Percentiles rank a stretch among this genome's conserved stretches.
These are phyloP conservation scores for Thelaira solivaga DNA, from an alignment of 2,888 invertebrate genomes.

Conservation along the genomic window DNA sequence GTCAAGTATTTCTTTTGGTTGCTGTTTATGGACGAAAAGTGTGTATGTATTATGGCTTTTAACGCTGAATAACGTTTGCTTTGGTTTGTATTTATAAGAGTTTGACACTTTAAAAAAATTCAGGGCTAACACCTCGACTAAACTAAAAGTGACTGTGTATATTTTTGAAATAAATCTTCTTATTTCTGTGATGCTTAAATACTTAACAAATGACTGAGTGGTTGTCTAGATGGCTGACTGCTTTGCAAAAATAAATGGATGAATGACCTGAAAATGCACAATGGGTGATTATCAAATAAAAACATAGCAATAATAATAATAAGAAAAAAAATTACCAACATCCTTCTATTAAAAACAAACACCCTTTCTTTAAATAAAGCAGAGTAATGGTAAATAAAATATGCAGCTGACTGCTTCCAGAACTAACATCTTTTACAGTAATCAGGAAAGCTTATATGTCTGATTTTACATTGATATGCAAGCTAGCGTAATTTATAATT, in stretches of 20 bases:
- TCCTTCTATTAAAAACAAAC: too few species aligned
- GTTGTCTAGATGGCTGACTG: background rate
- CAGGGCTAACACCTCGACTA: background rate
- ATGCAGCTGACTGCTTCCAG: too few species aligned
- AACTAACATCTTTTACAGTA: too few species aligned
- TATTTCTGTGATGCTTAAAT: background rate
- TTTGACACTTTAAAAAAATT: constrained; percentile 19
- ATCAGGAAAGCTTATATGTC: too few species aligned
- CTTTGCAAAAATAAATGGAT: background rate
- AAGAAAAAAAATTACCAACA: too few species aligned
- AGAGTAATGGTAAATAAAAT: too few species aligned
- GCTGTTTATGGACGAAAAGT: background rate
- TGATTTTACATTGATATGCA: too few species aligned
- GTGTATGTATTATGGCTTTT: background rate
- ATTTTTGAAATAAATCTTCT: background rate
- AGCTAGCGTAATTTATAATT: too few species aligned
- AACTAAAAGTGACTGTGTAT: background rate
- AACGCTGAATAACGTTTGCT: constrained; percentile 14
- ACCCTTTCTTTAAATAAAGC: too few species aligned
- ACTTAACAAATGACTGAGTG: background rate
- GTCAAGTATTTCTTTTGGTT: background rate
- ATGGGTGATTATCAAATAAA: too few species aligned
- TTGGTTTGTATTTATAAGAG: background rate
- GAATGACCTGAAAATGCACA: background rate
- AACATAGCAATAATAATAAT: too few species aligned